phyloP scores from a whole-genome alignment of 2,888 invertebrate genomes.

The Idaea straminata region DNA sequence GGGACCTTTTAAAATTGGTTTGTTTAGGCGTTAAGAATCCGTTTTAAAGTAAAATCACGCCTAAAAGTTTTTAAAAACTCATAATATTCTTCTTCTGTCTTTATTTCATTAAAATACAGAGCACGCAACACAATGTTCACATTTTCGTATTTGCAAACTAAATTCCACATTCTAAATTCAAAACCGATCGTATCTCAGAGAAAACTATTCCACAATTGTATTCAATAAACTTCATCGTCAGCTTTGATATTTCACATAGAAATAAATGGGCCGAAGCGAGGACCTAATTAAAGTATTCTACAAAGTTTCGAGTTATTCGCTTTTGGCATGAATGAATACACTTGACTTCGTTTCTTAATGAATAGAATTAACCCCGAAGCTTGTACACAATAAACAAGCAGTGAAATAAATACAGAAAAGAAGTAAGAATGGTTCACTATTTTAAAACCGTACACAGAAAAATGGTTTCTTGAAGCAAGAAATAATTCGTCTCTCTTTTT shows the following conservation, averaged over 20 bases:
- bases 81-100: too few relatives aligned
- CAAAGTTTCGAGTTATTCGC: slow-evolving; percentile 18
- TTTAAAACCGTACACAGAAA: not conserved
- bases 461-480: not conserved
- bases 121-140: not conserved
- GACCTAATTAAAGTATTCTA: slow-evolving; percentile 19
- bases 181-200: not conserved
- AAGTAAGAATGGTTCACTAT: too few relatives aligned
- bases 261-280: slow-evolving; percentile 17
- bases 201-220: slow-evolving; percentile 12
- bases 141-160: not conserved
- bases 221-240: slow-evolving; percentile 15
- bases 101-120: not conserved
- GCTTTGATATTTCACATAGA: slow-evolving; percentile 19
- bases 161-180: not conserved
- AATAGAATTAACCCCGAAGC: not conserved
- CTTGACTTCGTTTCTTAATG: not conserved
- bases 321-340: slow-evolving; percentile 17
- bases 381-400: not conserved
- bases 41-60: too few relatives aligned
- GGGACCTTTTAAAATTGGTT: too few relatives aligned
- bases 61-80: too few relatives aligned
- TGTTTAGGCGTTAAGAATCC: too few relatives aligned
- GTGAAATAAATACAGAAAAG: not conserved
- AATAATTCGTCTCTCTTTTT: too few relatives aligned